Evolutionary conservation across 2,888 invertebrate genomes (phyloP).

Genomic region (Capitulum mitella): DNA sequence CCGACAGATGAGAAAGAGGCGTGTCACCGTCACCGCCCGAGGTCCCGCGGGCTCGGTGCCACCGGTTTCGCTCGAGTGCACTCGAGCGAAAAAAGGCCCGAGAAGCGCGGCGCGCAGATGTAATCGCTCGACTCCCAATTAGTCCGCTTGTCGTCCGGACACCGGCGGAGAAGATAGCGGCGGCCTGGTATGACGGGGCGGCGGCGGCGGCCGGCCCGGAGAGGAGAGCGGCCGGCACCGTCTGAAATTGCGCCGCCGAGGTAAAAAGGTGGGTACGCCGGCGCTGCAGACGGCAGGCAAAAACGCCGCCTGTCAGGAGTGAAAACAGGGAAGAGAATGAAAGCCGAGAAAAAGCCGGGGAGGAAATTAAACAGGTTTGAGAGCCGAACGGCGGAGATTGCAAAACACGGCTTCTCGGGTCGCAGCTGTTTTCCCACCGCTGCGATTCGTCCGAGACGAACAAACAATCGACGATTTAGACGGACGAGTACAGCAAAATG

Average conservation of each 20-base stretch:
- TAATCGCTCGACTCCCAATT: background rate
- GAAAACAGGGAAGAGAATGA: slow-evolving; percentile 14
- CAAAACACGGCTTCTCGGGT: background rate
- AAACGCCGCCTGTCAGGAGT: background rate
- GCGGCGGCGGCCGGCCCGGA: background rate
- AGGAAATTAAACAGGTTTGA: slow-evolving; percentile 12
- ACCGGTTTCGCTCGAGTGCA: background rate
- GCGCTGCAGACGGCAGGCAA: background rate
- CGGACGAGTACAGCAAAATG: background rate
- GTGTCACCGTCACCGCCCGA: background rate
- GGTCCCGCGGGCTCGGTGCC: background rate
- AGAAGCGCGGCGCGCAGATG: background rate
- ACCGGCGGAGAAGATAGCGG: background rate
- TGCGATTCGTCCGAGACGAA: background rate
- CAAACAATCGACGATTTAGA: background rate
- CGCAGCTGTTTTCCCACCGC: background rate
- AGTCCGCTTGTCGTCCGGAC: background rate
- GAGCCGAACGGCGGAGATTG: background rate
- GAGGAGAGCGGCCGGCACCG: background rate
- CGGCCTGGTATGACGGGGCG: too few relatives aligned
- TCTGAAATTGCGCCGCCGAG: background rate
- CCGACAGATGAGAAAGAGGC: too few relatives aligned
- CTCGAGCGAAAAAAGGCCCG: background rate
- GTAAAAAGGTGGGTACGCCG: background rate
- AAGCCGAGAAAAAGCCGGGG: background rate